Evolutionary conservation across 1,140 invertebrate species (phyloP).

Genomic region (Subanguina moxae): DNA sequence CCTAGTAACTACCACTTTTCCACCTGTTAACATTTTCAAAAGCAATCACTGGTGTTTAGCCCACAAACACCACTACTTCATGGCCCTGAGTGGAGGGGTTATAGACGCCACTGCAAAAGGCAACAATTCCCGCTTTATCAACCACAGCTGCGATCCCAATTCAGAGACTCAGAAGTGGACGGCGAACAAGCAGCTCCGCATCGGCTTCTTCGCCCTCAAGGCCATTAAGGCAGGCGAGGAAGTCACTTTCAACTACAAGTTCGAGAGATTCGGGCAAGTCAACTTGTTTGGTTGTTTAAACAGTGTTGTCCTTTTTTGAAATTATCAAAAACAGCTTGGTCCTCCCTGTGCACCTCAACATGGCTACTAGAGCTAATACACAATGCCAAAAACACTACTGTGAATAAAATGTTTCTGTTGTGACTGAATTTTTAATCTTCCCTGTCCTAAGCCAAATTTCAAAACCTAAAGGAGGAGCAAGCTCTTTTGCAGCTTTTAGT

Average conservation of each 20-base stretch:
- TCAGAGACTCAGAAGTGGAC: conserved; percentile 77
- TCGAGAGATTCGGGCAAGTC: conserved; percentile 66
- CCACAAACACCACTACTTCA: conserved; percentile 90
- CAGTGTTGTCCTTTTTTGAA: too few species aligned
- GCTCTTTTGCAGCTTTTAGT: too few species aligned
- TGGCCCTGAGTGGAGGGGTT: conserved; percentile 87
- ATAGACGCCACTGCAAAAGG: conserved; percentile 88
- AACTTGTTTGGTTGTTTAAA: too few species aligned
- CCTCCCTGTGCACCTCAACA: too few species aligned
- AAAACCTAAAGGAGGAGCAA: too few species aligned
- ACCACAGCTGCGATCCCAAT: conserved; percentile 97
- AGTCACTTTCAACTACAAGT: conserved; percentile 96
- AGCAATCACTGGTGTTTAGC: conserved; percentile 60
- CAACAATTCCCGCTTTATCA: conserved; percentile 92
- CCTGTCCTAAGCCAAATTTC: too few species aligned
- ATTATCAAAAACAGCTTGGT: too few species aligned
- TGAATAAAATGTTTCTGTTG: too few species aligned
- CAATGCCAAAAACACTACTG: too few species aligned
- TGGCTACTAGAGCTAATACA: too few species aligned
- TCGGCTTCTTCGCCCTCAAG: conserved; percentile 86
- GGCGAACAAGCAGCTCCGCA: conserved; percentile 63
- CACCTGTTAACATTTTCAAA: conserved; percentile 58
- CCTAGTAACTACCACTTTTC: too few species aligned
- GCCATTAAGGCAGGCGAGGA: conserved; percentile 79
- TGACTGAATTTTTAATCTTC: too few species aligned